Conservation (phyloP, 2,888 invertebrate genomes). For the Anthoptus insignis region DNA sequence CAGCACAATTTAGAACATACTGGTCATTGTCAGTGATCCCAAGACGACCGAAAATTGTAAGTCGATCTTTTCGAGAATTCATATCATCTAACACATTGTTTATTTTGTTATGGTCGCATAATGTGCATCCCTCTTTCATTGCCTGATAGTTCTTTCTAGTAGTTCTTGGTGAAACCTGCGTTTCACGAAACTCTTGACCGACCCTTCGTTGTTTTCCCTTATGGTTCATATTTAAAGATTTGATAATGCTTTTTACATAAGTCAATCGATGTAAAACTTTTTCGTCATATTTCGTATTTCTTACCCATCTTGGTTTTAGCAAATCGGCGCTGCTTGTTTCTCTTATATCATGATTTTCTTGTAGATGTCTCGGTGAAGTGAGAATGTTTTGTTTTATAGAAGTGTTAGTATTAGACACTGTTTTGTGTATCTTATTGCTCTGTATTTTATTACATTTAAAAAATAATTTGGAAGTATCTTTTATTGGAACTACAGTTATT, state of each 20-base stretch:
- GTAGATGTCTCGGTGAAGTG: constrained; percentile 57
- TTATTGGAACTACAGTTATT: constrained; percentile 68
- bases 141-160: neutral
- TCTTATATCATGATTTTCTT: constrained; percentile 67
- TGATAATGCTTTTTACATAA: constrained; percentile 58
- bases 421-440: constrained; percentile 58
- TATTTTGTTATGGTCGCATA: neutral
- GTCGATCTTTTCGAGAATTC: constrained; percentile 54
- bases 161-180: neutral
- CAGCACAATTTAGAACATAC: constrained; percentile 70
- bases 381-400: constrained; percentile 61
- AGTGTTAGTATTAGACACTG: constrained; percentile 63
- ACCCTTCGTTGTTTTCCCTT: constrained; percentile 11
- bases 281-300: constrained; percentile 54
- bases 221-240: constrained; percentile 65
- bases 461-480: constrained; percentile 52
- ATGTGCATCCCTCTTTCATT: constrained; percentile 2
- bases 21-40: constrained; percentile 67
- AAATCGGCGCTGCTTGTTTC: constrained; percentile 64
- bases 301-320: constrained; percentile 37
- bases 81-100: constrained; percentile 26
- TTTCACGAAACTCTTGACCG: neutral
- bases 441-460: constrained; percentile 52
- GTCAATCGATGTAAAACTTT: constrained; percentile 52
- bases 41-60: constrained; percentile 68